phyloP scores from a whole-genome alignment of 1,140 invertebrate species.

The Bombus picipes region DNA sequence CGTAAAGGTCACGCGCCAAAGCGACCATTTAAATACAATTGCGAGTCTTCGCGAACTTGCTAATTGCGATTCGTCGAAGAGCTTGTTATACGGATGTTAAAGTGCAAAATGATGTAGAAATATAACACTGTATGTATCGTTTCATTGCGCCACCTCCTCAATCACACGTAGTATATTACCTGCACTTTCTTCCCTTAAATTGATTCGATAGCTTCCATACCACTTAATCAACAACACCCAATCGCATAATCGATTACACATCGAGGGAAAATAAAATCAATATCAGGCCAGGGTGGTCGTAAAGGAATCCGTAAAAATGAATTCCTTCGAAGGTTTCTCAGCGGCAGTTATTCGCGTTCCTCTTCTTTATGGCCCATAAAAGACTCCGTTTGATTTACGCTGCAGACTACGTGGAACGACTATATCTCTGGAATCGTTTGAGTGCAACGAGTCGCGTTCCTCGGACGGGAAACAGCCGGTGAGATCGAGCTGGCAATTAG shows the following conservation, averaged over 20 bases:
- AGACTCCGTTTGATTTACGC: conserved; percentile 20
- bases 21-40: conserved; percentile 41
- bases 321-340: not conserved
- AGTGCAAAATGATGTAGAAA: too few species aligned
- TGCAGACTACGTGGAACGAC: not conserved
- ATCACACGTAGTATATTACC: too few species aligned
- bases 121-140: too few species aligned
- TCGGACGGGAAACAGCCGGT: not conserved
- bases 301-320: conserved; percentile 16
- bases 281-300: not conserved
- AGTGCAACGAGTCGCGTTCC: not conserved
- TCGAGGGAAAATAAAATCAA: not conserved
- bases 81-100: not conserved
- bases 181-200: too few species aligned
- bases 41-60: not conserved
- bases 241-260: not conserved
- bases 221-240: not conserved
- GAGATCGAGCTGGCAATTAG: conserved; percentile 16
- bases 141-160: too few species aligned
- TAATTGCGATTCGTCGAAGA: conserved; percentile 19
- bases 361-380: conserved; percentile 22
- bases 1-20: conserved; percentile 23
- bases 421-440: not conserved
- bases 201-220: too few species aligned
- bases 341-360: not conserved